These are phyloP conservation scores for Leptopilina syphax DNA, from an alignment of 2,888 invertebrate species.

Conservation along the genomic window DNA sequence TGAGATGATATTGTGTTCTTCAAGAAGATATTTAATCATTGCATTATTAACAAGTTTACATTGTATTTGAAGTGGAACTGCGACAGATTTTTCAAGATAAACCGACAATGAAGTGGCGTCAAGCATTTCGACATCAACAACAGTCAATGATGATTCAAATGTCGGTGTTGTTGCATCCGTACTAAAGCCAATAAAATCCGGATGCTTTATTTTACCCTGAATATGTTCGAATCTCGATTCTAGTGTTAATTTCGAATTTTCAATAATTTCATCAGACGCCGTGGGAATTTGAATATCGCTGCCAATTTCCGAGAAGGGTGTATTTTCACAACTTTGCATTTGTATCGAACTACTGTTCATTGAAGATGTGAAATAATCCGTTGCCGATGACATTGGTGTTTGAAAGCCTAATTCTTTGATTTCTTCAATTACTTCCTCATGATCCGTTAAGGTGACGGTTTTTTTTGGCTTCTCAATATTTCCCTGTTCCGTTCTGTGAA, in stretches of 20 bases:
- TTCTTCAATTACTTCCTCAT: conserved; percentile 33
- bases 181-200: conserved; percentile 47
- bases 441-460: neutral
- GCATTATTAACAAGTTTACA: conserved; percentile 85
- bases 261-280: conserved; percentile 43
- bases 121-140: conserved; percentile 71
- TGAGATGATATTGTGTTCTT: conserved; percentile 82
- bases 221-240: conserved; percentile 20
- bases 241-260: conserved; percentile 43
- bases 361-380: conserved; percentile 69
- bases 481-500: conserved; percentile 52
- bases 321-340: conserved; percentile 63
- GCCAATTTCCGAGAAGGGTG: conserved; percentile 61
- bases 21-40: conserved; percentile 83
- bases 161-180: conserved; percentile 53
- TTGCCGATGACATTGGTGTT: conserved; percentile 75
- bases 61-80: conserved; percentile 84
- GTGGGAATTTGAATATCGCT: conserved; percentile 52
- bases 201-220: conserved; percentile 38
- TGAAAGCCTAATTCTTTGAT: conserved; percentile 39
- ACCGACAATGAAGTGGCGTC: conserved; percentile 76
- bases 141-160: conserved; percentile 62
- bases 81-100: conserved; percentile 83
- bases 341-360: conserved; percentile 63
- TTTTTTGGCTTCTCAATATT: conserved; percentile 6